Conservation (phyloP, 1,140 invertebrate genomes). For the Hestina assimilis region DNA sequence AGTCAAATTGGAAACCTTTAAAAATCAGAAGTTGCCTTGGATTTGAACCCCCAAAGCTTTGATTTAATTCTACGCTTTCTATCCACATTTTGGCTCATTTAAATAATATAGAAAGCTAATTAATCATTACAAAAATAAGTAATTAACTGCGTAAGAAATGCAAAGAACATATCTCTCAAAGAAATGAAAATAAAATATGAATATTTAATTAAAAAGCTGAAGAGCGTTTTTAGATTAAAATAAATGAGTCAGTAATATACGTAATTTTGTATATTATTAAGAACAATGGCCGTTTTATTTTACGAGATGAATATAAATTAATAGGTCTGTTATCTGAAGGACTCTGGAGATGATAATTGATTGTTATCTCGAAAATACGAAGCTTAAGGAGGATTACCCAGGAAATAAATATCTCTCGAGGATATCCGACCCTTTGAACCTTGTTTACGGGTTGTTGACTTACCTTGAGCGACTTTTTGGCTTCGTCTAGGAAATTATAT, state of each 20-base stretch:
- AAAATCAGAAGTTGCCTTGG: too few species aligned
- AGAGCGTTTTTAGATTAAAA: background rate
- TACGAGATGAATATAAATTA: background rate
- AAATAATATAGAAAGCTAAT: too few species aligned
- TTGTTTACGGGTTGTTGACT: background rate
- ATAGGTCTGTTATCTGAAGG: background rate
- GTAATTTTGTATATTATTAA: background rate
- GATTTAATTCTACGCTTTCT: too few species aligned
- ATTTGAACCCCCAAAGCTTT: too few species aligned
- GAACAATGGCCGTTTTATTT: background rate
- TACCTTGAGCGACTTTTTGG: background rate
- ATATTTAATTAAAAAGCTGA: too few species aligned
- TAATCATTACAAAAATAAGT: too few species aligned
- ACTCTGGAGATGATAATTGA: slow-evolving; percentile 5
- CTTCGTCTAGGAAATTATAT: background rate
- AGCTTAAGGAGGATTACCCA: slow-evolving; percentile 7
- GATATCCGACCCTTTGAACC: background rate
- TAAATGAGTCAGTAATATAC: background rate
- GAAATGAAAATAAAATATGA: too few species aligned
- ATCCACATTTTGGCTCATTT: too few species aligned
- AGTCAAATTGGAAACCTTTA: too few species aligned
- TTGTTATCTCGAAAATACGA: slow-evolving; percentile 10
- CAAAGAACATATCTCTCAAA: too few species aligned
- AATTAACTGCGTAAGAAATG: too few species aligned
- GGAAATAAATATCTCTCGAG: background rate